A percentile compares a stretch with the other conserved stretches of the same genome.
phyloP scores from a whole-genome alignment of 1,140 invertebrate genomes.

The Andricus grossulariae region DNA sequence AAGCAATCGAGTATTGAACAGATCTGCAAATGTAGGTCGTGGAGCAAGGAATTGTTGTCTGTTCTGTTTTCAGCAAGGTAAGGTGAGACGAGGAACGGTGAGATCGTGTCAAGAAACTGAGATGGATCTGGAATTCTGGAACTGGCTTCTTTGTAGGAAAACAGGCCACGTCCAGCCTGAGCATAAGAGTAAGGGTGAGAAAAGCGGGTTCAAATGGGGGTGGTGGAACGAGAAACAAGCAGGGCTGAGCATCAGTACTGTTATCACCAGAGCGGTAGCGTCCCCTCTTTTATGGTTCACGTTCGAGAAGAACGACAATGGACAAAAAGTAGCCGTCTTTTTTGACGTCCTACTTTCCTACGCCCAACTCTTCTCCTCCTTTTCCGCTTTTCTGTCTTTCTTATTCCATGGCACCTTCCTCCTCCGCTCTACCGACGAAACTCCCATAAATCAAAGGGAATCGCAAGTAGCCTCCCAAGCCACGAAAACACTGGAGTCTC shows the following conservation, averaged over 20 bases:
- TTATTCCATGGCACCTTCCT: conserved; percentile 6
- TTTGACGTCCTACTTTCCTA: conserved; percentile 7
- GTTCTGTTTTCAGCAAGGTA: conserved; percentile 20
- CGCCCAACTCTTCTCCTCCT: conserved; percentile 6
- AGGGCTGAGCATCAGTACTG: conserved; percentile 13
- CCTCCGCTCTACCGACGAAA: not conserved
- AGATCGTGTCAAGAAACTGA: conserved; percentile 29
- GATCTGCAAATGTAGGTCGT: conserved; percentile 24
- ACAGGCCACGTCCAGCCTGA: conserved; percentile 24
- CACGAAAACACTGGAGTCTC: conserved; percentile 15
- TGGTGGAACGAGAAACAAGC: conserved; percentile 6
- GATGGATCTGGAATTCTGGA: conserved; percentile 12
- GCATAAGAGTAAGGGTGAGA: conserved; percentile 3
- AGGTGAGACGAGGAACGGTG: conserved; percentile 27
- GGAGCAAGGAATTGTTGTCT: conserved; percentile 23
- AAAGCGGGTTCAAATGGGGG: not conserved
- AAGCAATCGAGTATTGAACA: conserved; percentile 11
- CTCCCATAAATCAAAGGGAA: conserved; percentile 27
- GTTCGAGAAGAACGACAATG: conserved; percentile 30
- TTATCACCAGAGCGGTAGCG: not conserved
- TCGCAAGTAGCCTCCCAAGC: not conserved
- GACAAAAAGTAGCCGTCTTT: conserved; percentile 29
- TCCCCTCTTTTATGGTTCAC: conserved; percentile 28
- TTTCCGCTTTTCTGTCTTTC: not conserved
- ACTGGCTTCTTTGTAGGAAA: conserved; percentile 22